Evolutionary conservation across 2,113 vertebrate genomes (phyloP).

Genomic region (Nycticorax nycticorax): DNA sequence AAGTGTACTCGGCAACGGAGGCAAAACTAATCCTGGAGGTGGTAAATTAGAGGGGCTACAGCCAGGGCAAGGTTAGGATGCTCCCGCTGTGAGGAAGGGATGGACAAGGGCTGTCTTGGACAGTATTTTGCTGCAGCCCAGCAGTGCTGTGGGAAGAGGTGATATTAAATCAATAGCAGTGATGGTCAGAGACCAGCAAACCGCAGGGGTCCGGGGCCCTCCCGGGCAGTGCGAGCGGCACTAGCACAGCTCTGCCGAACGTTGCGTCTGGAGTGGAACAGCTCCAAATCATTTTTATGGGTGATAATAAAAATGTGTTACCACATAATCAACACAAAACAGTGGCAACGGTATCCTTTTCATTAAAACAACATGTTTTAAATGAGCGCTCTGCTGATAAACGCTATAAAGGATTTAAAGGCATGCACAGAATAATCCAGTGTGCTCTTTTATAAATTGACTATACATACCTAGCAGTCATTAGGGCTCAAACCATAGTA

Average conservation of each 20-base stretch:
- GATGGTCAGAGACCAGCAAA: not conserved
- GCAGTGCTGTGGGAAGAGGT: not conserved
- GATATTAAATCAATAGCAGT: not conserved
- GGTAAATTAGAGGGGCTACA: not conserved
- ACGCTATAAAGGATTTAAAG: constrained; percentile 21
- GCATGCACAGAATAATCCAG: not conserved
- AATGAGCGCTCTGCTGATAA: constrained; percentile 50
- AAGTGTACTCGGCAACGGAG: not conserved
- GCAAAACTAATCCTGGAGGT: not conserved
- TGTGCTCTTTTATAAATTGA: not conserved
- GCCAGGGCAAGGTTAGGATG: not conserved
- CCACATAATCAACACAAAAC: constrained; percentile 63
- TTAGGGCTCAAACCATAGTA: constrained; percentile 16
- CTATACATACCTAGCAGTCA: not conserved
- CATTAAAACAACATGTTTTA: constrained; percentile 59
- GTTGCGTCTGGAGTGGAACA: constrained; percentile 25
- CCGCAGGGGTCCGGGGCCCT: not conserved
- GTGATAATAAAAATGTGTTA: constrained; percentile 57
- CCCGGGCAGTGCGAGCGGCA: not conserved
- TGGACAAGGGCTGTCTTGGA: not conserved
- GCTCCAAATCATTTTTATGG: constrained; percentile 62
- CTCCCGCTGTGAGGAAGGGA: not conserved
- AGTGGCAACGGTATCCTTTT: constrained; percentile 43
- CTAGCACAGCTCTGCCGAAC: not conserved
- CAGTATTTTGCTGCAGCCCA: not conserved